Percentiles rank a stretch among this genome's conserved stretches.
phyloP scores from a whole-genome alignment of 2,113 vertebrate genomes.

The Bubo blakistoni region DNA sequence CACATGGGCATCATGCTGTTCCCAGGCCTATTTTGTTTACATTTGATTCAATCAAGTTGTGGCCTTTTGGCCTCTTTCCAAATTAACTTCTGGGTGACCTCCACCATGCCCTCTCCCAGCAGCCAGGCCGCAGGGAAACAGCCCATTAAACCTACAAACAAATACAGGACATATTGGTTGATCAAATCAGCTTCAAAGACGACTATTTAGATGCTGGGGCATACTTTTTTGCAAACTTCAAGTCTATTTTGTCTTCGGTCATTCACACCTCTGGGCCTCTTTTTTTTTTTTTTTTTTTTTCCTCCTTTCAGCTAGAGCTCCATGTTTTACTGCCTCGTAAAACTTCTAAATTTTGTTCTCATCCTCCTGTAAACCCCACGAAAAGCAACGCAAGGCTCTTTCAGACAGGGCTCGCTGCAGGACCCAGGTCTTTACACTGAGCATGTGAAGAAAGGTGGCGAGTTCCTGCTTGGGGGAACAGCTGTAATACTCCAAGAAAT shows the following conservation, averaged over 20 bases:
- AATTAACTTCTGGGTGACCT: constrained; percentile 56
- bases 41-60: constrained; percentile 53
- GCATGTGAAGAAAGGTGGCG: neutral
- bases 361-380: neutral
- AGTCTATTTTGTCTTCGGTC: neutral
- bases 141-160: constrained; percentile 56
- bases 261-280: neutral
- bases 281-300: neutral
- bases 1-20: neutral
- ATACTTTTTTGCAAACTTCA: neutral
- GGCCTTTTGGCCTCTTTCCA: constrained; percentile 60
- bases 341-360: constrained; percentile 1
- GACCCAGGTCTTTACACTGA: rapidly evolving
- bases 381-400: neutral
- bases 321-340: neutral
- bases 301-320: neutral
- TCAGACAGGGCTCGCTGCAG: neutral
- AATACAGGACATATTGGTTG: constrained; percentile 18
- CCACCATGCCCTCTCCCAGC: constrained; percentile 41
- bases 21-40: constrained; percentile 50
- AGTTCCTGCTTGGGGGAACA: constrained; percentile 3
- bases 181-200: constrained; percentile 23
- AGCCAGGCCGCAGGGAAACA: constrained; percentile 21
- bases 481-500: constrained; percentile 15
- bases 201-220: neutral